Base-by-base conservation (phyloP, 2,888 invertebrate genomes). In the Macrosoma leucophasiata region DNA sequence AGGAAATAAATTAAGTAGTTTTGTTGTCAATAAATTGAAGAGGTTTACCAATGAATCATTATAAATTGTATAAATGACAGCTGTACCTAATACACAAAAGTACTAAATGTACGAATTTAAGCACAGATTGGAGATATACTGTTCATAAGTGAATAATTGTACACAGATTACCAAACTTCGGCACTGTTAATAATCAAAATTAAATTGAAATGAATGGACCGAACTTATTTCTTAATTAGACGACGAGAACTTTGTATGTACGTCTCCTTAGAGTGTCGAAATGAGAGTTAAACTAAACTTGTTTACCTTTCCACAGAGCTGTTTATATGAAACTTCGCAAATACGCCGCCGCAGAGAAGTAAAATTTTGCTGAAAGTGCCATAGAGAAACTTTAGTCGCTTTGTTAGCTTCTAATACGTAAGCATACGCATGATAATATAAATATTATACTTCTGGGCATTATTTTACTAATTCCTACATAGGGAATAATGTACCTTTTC, bases 201-300 rank as follows among this genome's bases (percentile, higher is more conserved):
- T 61, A 67, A 72, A 76, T 74, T 74, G 63, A 70, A 74, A 77
- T 62, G 61, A 73, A 77, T 74, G 66, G 56, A 53, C 55, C 54
- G 46, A 73, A 76, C 70, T 73, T 71, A 68, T 67, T 65, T 62
- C 58, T 66, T 75, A 78, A 78, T 76, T 74, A 76, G 66, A 66
- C 58, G 50, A 63, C 54, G 53, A 52, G 56, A 65, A 72, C 55
- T 73, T 74, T 62, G 52, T 63, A 55, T 52, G 55, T 63, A 62
- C 71, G 68, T 69, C 66, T 72, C 73, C 66, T 67, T 55, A 50
- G 69, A 74, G 75, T 76, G 74, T 67, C 69, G 70, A 71, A 75
- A 77, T 74, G 68, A 63, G 63, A 72, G 66, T 73, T 68, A 58
- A 72, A 71, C 69, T 63, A 70, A 77, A 76, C 73, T 78, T 75